Conservation (phyloP, 2,888 invertebrate species). For the Oligia fasciuncula region DNA sequence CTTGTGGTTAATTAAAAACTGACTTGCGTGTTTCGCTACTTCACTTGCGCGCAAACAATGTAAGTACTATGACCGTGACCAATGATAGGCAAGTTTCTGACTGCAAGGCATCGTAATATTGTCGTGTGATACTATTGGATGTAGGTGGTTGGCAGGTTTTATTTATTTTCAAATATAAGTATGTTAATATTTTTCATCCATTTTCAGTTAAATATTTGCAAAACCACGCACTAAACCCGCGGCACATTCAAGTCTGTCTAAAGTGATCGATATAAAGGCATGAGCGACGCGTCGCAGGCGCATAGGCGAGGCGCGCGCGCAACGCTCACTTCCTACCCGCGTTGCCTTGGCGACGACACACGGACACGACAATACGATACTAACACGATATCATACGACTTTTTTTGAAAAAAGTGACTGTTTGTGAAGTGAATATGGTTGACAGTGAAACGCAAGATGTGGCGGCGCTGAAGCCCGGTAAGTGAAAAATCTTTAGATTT, state of each 20-base stretch:
- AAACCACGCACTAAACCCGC: slow-evolving; percentile 15
- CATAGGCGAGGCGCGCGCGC: slow-evolving; percentile 63
- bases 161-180: neutral
- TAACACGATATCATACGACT: slow-evolving; percentile 18
- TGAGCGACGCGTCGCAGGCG: slow-evolving; percentile 34
- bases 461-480: slow-evolving; percentile 70
- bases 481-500: slow-evolving; percentile 32
- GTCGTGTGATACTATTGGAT: neutral
- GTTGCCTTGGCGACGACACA: slow-evolving; percentile 59
- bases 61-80: neutral
- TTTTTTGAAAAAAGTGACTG: slow-evolving; percentile 44
- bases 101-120: neutral
- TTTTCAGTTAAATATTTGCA: slow-evolving; percentile 4
- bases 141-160: too few species aligned
- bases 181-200: neutral
- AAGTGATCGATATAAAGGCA: slow-evolving; percentile 59
- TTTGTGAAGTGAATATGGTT: slow-evolving; percentile 71
- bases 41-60: neutral
- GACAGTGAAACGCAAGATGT: slow-evolving; percentile 65
- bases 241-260: slow-evolving; percentile 19
- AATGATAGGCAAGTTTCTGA: neutral
- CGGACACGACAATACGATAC: slow-evolving; percentile 23
- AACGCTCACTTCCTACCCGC: slow-evolving; percentile 65
- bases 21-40: slow-evolving; percentile 6
- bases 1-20: neutral